Evolutionary conservation across 2,888 invertebrate genomes (phyloP).

Genomic region (Phortica magna): DNA sequence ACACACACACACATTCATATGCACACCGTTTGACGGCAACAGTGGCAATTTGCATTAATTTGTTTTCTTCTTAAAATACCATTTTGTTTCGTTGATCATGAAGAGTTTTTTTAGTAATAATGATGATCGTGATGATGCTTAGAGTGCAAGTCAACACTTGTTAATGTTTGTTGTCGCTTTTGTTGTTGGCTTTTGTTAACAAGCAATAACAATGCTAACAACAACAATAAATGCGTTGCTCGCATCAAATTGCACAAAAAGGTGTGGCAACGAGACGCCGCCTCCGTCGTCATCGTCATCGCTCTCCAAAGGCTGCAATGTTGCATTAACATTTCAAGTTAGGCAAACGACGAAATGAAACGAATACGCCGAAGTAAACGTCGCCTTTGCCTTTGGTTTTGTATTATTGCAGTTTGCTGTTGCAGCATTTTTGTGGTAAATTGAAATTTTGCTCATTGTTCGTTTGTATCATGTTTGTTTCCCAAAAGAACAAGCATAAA

Average conservation of each 20-base stretch:
- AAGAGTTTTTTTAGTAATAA: not conserved
- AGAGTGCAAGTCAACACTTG: not conserved
- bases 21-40: not conserved
- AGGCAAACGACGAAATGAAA: slow-evolving; percentile 34
- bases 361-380: slow-evolving; percentile 5
- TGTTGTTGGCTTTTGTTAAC: slow-evolving; percentile 5
- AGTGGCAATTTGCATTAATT: slow-evolving; percentile 27
- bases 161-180: slow-evolving; percentile 2
- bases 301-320: too few species aligned
- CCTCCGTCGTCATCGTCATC: not conserved
- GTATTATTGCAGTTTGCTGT: slow-evolving; percentile 3
- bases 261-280: slow-evolving; percentile 15
- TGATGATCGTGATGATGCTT: not conserved
- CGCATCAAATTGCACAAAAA: slow-evolving; percentile 28
- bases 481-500: slow-evolving; percentile 64
- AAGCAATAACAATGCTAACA: slow-evolving; percentile 6
- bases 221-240: slow-evolving; percentile 7
- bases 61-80: slow-evolving; percentile 11
- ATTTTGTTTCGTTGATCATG: not conserved
- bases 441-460: slow-evolving; percentile 57
- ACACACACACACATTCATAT: too few species aligned
- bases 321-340: slow-evolving; percentile 4
- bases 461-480: slow-evolving; percentile 44
- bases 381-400: slow-evolving; percentile 20
- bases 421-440: slow-evolving; percentile 53